A percentile compares a stretch with the other conserved stretches of the same genome.
Conservation (phyloP, 1,140 invertebrate species). For the Brachystomella parvula region DNA sequence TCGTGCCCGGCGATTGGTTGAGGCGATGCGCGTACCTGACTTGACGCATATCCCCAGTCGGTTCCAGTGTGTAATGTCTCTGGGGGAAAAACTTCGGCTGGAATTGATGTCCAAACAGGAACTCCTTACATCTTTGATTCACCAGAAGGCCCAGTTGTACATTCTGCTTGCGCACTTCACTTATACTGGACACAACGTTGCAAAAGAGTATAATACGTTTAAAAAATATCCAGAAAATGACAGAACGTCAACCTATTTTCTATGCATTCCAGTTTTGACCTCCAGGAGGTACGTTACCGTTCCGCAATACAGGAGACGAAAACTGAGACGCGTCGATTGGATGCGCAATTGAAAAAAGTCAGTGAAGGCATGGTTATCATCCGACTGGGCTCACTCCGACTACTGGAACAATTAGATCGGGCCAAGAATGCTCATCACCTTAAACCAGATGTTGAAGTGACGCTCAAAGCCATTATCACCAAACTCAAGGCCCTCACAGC, state of each 20-base stretch:
- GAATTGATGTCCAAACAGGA: constrained; percentile 17
- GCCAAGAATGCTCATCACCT: background rate
- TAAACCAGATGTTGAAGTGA: background rate
- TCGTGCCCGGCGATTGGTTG: constrained; percentile 25
- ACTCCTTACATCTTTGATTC: constrained; percentile 23
- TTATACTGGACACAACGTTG: constrained; percentile 25
- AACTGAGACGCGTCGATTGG: background rate
- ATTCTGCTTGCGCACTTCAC: constrained; percentile 32
- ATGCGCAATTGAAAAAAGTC: constrained; percentile 13
- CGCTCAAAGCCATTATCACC: constrained; percentile 15
- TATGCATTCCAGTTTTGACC: constrained; percentile 8
- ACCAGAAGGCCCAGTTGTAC: constrained; percentile 26
- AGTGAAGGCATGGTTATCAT: constrained; percentile 20
- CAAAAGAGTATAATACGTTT: constrained; percentile 12
- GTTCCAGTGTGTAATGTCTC: constrained; percentile 21
- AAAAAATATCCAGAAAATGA: background rate
- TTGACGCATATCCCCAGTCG: constrained; percentile 31
- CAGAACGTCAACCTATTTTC: background rate
- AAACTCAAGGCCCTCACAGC: constrained; percentile 16
- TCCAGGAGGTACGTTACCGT: constrained; percentile 8
- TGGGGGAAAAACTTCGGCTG: constrained; percentile 16
- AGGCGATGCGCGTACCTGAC: constrained; percentile 35
- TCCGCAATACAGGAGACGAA: background rate
- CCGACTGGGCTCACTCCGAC: constrained; percentile 16
- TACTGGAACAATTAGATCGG: constrained; percentile 26